These are phyloP conservation scores for Caenorhabditis remanei DNA, from an alignment of 1,140 invertebrate genomes.

Conservation along the genomic window DNA sequence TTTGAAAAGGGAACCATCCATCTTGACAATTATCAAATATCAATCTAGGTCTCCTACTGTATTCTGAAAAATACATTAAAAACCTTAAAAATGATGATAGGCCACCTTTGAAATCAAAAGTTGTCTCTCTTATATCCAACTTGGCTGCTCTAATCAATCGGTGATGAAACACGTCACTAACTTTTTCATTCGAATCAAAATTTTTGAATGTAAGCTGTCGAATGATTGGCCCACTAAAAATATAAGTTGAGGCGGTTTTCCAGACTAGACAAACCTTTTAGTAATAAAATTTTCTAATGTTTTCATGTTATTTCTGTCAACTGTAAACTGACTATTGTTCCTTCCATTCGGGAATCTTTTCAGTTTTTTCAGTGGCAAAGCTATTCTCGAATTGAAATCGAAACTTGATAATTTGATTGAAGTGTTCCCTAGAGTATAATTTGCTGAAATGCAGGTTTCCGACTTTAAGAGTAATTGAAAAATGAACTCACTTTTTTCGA, in stretches of 20 bases:
- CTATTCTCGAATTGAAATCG: no score
- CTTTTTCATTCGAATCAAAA: background rate
- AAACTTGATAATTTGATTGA: no score
- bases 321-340: background rate
- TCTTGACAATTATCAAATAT: constrained; percentile 1
- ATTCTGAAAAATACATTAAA: background rate
- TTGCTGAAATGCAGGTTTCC: no score
- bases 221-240: background rate
- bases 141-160: background rate
- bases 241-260: background rate
- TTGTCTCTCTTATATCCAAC: background rate
- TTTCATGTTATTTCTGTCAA: background rate
- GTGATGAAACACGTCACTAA: background rate
- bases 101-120: background rate
- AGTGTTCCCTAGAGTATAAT: no score
- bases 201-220: background rate
- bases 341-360: background rate
- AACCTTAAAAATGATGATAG: background rate
- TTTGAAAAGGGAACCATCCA: constrained; percentile 16
- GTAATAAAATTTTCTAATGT: background rate
- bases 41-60: background rate
- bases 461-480: no score
- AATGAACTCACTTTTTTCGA: no score
- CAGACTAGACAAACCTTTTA: background rate
- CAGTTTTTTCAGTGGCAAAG: background rate